Evolutionary conservation across 2,888 invertebrate species (phyloP), one percentile per base, ranked within the genome.

Genomic region (Drosophila kanekoi): DNA sequence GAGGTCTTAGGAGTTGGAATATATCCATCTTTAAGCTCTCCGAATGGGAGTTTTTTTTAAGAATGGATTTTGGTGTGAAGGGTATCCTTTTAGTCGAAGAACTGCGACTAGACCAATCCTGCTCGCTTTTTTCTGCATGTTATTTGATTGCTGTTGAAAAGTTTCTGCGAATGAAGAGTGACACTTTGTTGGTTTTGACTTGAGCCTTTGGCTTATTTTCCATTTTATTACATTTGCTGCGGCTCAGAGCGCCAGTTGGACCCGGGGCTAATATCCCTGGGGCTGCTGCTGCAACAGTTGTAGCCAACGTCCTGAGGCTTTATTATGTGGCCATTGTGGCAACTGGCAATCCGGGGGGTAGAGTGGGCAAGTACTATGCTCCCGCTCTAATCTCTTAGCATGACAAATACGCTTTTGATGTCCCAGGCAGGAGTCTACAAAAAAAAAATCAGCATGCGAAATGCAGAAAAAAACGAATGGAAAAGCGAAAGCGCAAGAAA

Each of bases 321-420:
- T 87, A 81, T 83, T 79, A 72, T 87, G 85, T 63, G 79, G 84
- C 76, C 70, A 87, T 88, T 83, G 89, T 84, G 74, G 79, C 53
- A 64, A 57, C 77, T 28, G 52, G 63, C 38, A 16, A 32, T 4
- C 11, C 16, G 16, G 32, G 51, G 18, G 40, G 28, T 4, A 10
- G n/a, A 67, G 35, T 9, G 47, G 43, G 32, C 5, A 37, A 51
- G 28, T 52, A 32, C 52, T 16, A 41, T n/a, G 8, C 13, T 10
- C 33, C n/a, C 37, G n/a, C n/a, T 37, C 51, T 79, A 79, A 79
- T 81, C 79, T 81, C 79, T 81, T 79, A 81, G 79, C 79, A 78
- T 79, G 89, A 87, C 89, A 89, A 84, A 78, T 80, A 75, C 85
- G 87, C 89, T 87, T 84, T 84, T 84, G 83, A 84, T 89, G 83